Evolutionary conservation across 2,797 vertebrate genomes (phyloP).

Genomic region (Arctocebus calabarensis): DNA sequence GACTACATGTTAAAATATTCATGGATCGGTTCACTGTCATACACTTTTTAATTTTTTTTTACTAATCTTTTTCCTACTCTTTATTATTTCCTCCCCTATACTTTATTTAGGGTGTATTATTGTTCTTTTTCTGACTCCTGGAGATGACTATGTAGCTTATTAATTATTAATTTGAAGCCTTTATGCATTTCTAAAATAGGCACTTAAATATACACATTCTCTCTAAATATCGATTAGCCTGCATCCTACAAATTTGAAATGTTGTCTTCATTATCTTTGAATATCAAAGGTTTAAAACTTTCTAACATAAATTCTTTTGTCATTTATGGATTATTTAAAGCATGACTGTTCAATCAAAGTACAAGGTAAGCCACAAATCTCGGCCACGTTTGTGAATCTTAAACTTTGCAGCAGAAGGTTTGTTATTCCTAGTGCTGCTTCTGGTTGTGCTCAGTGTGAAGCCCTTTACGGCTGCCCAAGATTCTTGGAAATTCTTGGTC

Average conservation of each 20-base stretch:
- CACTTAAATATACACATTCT: not conserved
- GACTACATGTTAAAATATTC: not conserved
- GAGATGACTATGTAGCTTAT: not conserved
- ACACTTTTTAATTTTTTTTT: not conserved
- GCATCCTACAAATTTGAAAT: not conserved
- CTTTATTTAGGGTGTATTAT: not conserved
- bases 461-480: not conserved
- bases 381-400: not conserved
- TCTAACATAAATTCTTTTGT: conserved; percentile 1
- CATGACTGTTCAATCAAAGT: not conserved
- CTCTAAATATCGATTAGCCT: not conserved
- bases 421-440: not conserved
- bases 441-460: not conserved
- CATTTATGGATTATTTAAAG: conserved; percentile 23
- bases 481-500: not conserved
- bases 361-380: not conserved
- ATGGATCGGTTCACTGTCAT: not conserved
- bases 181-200: conserved; percentile 14
- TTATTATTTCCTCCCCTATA: not conserved
- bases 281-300: not conserved
- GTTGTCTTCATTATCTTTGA: not conserved
- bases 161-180: not conserved
- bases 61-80: not conserved
- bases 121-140: not conserved
- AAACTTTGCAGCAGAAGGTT: not conserved